Percentiles rank a stretch among this genome's conserved stretches.
Evolutionary conservation across 2,113 vertebrate species (phyloP).

Genomic region (Pterocles gutturalis): DNA sequence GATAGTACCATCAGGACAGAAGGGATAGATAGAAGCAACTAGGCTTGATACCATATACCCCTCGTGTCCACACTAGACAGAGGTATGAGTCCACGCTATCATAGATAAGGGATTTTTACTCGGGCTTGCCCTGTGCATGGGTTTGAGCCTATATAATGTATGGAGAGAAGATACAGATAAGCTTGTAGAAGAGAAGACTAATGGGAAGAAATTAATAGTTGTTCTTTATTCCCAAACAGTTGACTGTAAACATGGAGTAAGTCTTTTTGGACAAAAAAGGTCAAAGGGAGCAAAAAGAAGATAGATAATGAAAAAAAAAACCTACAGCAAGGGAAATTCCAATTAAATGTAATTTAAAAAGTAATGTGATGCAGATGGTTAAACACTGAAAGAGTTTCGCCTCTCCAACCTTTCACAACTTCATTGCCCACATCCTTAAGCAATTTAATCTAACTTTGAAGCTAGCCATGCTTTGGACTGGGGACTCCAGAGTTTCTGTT

Average conservation of each 20-base stretch:
- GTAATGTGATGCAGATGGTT: not conserved
- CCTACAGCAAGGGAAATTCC: not conserved
- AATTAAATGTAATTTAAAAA: not conserved
- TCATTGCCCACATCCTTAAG: not conserved
- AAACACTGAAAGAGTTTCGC: not conserved
- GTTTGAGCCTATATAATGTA: not conserved
- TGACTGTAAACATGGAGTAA: not conserved
- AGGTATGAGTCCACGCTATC: not conserved
- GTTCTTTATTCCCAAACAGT: not conserved
- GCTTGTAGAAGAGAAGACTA: not conserved
- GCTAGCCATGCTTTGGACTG: not conserved
- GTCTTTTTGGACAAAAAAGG: not conserved
- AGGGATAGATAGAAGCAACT: not conserved
- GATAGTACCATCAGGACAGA: not conserved
- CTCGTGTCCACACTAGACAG: not conserved
- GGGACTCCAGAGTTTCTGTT: not conserved
- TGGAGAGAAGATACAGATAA: not conserved
- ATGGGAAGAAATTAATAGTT: not conserved
- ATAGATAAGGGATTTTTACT: not conserved
- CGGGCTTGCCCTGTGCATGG: not conserved
- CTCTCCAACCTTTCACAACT: not conserved
- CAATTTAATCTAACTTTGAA: not conserved
- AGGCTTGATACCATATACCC: not conserved
- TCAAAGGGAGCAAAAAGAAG: not conserved
- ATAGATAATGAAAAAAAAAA: not conserved